Percentiles rank a stretch among this genome's conserved stretches.
Evolutionary conservation across 2,888 invertebrate genomes (phyloP).

Genomic region (Crematogaster levior): DNA sequence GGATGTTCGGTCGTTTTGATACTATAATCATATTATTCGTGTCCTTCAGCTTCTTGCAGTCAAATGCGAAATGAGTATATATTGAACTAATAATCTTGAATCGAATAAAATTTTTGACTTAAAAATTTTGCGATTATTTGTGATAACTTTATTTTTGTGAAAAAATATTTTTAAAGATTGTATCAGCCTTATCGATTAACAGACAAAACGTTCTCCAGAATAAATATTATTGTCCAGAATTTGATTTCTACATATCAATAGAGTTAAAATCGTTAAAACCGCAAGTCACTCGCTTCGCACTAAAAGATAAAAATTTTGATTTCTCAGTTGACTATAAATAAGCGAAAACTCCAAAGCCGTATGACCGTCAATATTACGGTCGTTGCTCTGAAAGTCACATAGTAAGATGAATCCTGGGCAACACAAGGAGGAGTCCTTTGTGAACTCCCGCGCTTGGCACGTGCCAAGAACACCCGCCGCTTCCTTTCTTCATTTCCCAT

Average conservation of each 20-base stretch:
- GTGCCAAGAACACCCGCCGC: slow-evolving; percentile 56
- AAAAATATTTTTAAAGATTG: background rate
- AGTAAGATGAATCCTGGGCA: slow-evolving; percentile 26
- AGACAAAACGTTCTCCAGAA: background rate
- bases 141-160: background rate
- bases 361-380: slow-evolving; percentile 69
- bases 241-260: background rate
- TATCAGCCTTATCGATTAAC: background rate
- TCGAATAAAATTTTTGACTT: background rate
- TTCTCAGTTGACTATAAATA: slow-evolving; percentile 1
- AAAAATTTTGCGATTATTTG: background rate
- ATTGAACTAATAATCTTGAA: background rate
- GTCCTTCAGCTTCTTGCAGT: background rate
- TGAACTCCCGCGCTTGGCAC: slow-evolving; percentile 68
- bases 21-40: too few relatives aligned
- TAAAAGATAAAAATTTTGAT: background rate
- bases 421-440: slow-evolving; percentile 61
- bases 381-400: slow-evolving; percentile 65
- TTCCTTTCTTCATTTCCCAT: slow-evolving; percentile 30
- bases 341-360: background rate
- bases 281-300: background rate
- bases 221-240: background rate
- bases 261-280: background rate
- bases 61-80: background rate
- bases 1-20: slow-evolving; percentile 10